Percentiles rank a stretch among this genome's conserved stretches.
phyloP scores from a whole-genome alignment of 2,797 vertebrate species.

The Gadopsis bispinosus region DNA sequence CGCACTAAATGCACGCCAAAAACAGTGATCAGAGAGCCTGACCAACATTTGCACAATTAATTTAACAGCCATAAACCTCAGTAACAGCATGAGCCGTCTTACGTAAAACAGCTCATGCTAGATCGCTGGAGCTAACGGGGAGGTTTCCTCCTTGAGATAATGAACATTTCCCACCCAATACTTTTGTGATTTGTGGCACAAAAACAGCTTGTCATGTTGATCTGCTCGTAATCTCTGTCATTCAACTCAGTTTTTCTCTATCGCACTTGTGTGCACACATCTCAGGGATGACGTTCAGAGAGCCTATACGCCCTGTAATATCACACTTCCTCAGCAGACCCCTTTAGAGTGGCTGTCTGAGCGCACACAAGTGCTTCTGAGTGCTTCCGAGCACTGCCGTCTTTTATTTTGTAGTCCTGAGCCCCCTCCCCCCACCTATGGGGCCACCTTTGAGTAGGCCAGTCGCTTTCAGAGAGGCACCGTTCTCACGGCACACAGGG shows the following conservation, averaged over 20 bases:
- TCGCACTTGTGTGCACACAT: neutral
- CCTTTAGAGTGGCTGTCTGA: neutral
- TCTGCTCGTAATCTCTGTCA: neutral
- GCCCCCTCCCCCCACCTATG: neutral
- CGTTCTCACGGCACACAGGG: neutral
- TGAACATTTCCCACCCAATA: neutral
- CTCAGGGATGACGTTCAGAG: neutral
- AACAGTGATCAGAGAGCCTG: neutral
- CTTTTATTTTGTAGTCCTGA: neutral
- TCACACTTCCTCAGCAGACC: neutral
- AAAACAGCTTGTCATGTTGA: neutral
- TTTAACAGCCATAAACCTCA: too few species aligned
- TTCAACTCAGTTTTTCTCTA: neutral
- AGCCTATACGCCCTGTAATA: neutral
- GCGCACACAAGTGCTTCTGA: constrained; percentile 22
- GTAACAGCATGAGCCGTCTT: too few species aligned
- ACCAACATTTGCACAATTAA: neutral
- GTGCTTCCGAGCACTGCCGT: constrained; percentile 2
- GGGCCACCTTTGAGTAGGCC: neutral
- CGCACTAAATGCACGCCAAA: neutral
- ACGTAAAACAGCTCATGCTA: too few species aligned
- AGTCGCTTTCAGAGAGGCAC: neutral
- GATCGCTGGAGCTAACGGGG: too few species aligned
- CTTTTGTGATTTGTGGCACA: neutral
- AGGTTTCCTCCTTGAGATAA: neutral